Evolutionary conservation across 2,888 invertebrate genomes (phyloP), one percentile per base, ranked within the genome.

Genomic region (Cephus nigrinus): DNA sequence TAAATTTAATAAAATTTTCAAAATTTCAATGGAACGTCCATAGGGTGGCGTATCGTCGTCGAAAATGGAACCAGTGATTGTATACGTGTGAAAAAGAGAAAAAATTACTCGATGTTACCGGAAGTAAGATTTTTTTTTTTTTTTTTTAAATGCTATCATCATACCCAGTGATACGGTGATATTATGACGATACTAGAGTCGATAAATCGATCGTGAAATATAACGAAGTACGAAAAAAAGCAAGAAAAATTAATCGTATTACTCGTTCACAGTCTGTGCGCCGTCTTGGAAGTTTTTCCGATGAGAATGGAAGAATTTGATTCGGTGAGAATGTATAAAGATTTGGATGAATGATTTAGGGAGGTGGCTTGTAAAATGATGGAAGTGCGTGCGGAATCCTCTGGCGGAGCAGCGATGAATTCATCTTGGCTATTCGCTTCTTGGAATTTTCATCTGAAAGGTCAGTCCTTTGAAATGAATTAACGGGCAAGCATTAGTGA

Each of bases 401-500:
- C 82, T 83, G 82, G 84, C 84, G 85, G 84, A 83, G 84, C 85
- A 84, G 85, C 81, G 82, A 82, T 78, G 75, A 81, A 81, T 79
- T 55, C 80, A 77, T 83, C 81, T 83, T 80, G 84, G 81, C 84
- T 76, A 76, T 83, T 87, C 86, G 69, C 68, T 79, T 85, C 86
- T 83, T 85, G 86, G 55, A 55, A 80, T 84, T 85, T 81, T 83
- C 88, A 84, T 85, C 87, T 82, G 55, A 84, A 87, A 89, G 89
- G 90, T 90, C 88, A 90, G 90, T 91, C 84, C 80, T 84, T 84
- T 77, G 81, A 82, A 55, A 55, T 1, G 55, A 55, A 23, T 55
- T 55, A 55, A 23, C 55, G 5, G 55, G 55, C 55, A 23, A 55
- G 23, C 23, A 55, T 55, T 23, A 23, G 0, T 2, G 5, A 23